Conservation (phyloP, 2,113 vertebrate species). For the Platycercus adscitus region DNA sequence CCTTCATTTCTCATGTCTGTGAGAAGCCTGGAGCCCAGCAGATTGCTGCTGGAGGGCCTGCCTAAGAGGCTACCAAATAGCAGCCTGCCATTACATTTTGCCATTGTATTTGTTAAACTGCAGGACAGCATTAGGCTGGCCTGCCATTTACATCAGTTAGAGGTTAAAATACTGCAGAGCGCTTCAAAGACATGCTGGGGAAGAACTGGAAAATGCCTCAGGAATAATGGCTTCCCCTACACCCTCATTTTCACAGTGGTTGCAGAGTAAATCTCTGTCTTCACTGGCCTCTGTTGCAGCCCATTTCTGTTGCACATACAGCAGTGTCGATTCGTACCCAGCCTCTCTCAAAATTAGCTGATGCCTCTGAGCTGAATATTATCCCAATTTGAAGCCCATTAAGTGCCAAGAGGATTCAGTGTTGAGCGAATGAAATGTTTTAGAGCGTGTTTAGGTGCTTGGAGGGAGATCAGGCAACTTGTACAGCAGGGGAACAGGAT, state of each 20-base stretch:
- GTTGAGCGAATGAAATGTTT: background rate
- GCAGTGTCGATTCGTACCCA: fast-evolving
- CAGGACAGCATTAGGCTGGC: conserved; percentile 17
- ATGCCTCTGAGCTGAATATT: background rate
- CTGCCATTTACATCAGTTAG: conserved; percentile 51
- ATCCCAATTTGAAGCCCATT: conserved; percentile 29
- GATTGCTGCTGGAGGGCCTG: conserved; percentile 26
- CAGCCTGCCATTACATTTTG: conserved; percentile 12
- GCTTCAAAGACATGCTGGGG: conserved; percentile 24
- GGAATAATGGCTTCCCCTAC: conserved; percentile 29
- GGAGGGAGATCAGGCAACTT: background rate
- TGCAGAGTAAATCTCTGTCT: conserved; percentile 25
- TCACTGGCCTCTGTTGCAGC: background rate
- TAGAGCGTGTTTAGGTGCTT: fast-evolving
- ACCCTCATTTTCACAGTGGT: conserved; percentile 55
- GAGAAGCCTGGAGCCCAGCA: conserved; percentile 6
- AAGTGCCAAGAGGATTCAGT: background rate
- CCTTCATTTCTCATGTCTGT: background rate
- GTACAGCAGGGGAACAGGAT: background rate
- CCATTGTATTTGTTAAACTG: conserved; percentile 44
- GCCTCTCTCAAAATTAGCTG: background rate
- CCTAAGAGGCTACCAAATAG: background rate
- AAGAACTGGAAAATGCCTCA: background rate
- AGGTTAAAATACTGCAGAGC: background rate
- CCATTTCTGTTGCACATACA: background rate